phyloP scores from a whole-genome alignment of 2,797 vertebrate species.

The Acestrorhynchus altus region DNA sequence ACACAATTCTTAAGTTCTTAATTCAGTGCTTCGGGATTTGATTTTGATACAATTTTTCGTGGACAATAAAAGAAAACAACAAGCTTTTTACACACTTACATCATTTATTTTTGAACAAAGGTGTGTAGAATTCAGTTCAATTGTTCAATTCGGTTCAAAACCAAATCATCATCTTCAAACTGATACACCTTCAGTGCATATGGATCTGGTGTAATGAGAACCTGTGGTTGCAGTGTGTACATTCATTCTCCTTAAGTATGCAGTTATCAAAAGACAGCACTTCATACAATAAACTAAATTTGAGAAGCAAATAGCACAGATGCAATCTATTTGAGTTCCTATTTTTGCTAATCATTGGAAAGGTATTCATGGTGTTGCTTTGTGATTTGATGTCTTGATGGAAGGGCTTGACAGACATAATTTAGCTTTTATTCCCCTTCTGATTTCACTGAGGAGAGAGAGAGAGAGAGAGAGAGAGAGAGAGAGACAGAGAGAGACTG shows the following conservation, averaged over 20 bases:
- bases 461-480: not conserved
- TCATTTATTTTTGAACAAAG: too few relatives aligned
- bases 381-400: constrained; percentile 53
- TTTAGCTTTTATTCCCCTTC: constrained; percentile 58
- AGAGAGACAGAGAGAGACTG: constrained; percentile 18
- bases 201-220: not conserved
- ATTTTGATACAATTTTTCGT: not conserved
- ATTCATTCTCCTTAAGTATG: not conserved
- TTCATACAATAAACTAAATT: constrained; percentile 26
- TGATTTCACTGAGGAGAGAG: constrained; percentile 46
- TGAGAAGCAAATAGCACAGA: constrained; percentile 11
- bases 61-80: too few relatives aligned
- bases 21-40: not conserved
- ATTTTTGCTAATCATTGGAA: constrained; percentile 46
- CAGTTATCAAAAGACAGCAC: constrained; percentile 2
- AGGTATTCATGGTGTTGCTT: constrained; percentile 39
- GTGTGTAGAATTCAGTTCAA: too few relatives aligned
- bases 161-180: not conserved
- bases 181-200: not conserved
- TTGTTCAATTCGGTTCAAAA: not conserved
- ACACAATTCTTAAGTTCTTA: too few relatives aligned
- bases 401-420: constrained; percentile 54
- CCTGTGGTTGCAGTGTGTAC: not conserved
- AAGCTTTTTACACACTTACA: too few relatives aligned
- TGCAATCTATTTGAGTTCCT: constrained; percentile 36